Percentiles rank a stretch among this genome's conserved stretches.
These are phyloP conservation scores for Helogale parvula DNA, from an alignment of 2,113 vertebrate species.

Conservation along the genomic window DNA sequence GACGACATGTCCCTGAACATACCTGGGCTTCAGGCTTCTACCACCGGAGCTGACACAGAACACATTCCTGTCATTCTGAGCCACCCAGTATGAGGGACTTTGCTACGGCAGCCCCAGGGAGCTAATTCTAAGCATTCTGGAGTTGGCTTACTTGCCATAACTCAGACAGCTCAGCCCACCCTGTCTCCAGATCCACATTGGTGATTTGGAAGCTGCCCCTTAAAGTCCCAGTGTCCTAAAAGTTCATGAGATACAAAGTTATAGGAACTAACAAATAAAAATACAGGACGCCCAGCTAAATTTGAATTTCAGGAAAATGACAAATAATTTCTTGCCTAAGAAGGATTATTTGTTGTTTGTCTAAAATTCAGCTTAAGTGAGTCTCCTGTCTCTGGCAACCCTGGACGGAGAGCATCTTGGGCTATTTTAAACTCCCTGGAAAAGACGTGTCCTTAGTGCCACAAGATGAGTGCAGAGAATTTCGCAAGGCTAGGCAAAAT, in stretches of 20 bases:
- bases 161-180: background rate
- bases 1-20: accelerated
- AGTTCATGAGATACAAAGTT: background rate
- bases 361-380: background rate
- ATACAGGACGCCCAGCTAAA: background rate
- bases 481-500: background rate
- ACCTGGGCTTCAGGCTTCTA: background rate
- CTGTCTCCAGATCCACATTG: background rate
- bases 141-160: background rate
- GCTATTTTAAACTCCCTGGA: background rate
- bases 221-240: background rate
- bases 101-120: background rate
- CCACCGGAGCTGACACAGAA: background rate
- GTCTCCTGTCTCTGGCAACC: background rate
- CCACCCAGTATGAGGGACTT: accelerated
- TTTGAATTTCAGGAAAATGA: background rate
- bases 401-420: background rate
- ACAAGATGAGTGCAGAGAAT: background rate
- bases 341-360: background rate
- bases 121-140: accelerated
- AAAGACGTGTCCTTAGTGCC: background rate
- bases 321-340: background rate
- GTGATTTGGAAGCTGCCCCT: background rate
- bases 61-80: background rate
- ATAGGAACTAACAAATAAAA: background rate